A percentile compares a stretch with the other conserved stretches of the same genome.
These are phyloP conservation scores for Danaus chrysippus DNA, from an alignment of 2,888 invertebrate genomes.

Conservation along the genomic window DNA sequence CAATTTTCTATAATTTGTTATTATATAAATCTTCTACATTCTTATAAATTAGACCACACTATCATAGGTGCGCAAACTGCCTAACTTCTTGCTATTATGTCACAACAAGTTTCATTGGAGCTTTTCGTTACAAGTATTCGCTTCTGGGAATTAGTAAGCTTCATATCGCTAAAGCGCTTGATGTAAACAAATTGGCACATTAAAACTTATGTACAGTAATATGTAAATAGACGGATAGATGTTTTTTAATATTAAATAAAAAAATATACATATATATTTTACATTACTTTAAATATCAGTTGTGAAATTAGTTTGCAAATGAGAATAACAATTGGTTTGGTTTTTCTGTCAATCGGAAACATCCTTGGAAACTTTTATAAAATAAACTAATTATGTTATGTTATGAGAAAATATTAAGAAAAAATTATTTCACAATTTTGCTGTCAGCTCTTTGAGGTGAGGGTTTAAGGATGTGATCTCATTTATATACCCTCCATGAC, in stretches of 20 bases:
- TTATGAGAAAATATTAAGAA: slow-evolving; percentile 30
- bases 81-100: slow-evolving; percentile 63
- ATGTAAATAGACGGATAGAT: too few species aligned
- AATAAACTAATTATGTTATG: too few species aligned
- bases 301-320: too few species aligned
- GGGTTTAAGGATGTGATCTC: slow-evolving; percentile 46
- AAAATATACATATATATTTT: too few species aligned
- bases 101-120: slow-evolving; percentile 61
- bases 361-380: too few species aligned
- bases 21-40: slow-evolving; percentile 1
- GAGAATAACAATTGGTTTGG: too few species aligned
- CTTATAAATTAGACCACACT: slow-evolving; percentile 32
- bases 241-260: too few species aligned
- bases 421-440: slow-evolving; percentile 56
- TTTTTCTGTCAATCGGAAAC: too few species aligned
- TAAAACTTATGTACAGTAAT: neutral
- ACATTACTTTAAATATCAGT: too few species aligned
- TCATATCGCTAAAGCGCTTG: slow-evolving; percentile 17
- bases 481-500: slow-evolving; percentile 49
- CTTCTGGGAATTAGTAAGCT: slow-evolving; percentile 33
- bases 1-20: neutral
- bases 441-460: slow-evolving; percentile 45
- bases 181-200: slow-evolving; percentile 8
- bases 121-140: slow-evolving; percentile 47
- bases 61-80: slow-evolving; percentile 60